Evolutionary conservation across 2,888 invertebrate genomes (phyloP), one percentile per base, ranked within the genome.

Genomic region (Antheraea yamamai): DNA sequence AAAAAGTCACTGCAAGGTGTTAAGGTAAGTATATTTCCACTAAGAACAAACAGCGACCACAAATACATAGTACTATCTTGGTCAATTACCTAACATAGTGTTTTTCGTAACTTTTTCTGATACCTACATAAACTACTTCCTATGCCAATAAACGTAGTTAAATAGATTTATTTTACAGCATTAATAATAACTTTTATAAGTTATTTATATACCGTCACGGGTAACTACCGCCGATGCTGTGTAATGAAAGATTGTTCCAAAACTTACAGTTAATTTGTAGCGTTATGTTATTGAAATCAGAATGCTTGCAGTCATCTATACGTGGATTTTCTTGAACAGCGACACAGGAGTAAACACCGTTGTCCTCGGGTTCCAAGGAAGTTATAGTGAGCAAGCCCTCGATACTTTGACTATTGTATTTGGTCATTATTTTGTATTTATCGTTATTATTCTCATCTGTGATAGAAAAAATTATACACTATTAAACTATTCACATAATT

Each of bases 341-440:
- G 0, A 81, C 76, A 74, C 94, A 94, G 2, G 82, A 82, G 74
- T 93, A 94, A 0, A 80, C 64, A 0, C 93, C 94, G 30, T 83
- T 87, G 71, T 94, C 94, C 23, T 87, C 86, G 16, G 88, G 82
- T 10, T 84, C 82, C 66, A 92, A 75, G 0, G 89, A 89, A 7
- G 80, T 87, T 2, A 94, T 87, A 0, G 93, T 94, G 1, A 94
- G 82, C 1, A 91, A 83, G 35, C 92, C 89, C 81, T 93, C 92
- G 39, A 90, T 89, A 0, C 92, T 91, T 80, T 90, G 85, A 26
- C 84, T 88, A 72, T 91, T 91, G 81, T 87, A 93, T 75, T 90
- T 92, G 14, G 88, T 91, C 84, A 88, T 89, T 23, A 92, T 79
- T 77, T 82, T 87, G 78, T 92, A 93, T 77, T 93, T 93, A 0